Conservation (phyloP, 2,113 vertebrate genomes). For the Chascanopsetta lugubris region DNA sequence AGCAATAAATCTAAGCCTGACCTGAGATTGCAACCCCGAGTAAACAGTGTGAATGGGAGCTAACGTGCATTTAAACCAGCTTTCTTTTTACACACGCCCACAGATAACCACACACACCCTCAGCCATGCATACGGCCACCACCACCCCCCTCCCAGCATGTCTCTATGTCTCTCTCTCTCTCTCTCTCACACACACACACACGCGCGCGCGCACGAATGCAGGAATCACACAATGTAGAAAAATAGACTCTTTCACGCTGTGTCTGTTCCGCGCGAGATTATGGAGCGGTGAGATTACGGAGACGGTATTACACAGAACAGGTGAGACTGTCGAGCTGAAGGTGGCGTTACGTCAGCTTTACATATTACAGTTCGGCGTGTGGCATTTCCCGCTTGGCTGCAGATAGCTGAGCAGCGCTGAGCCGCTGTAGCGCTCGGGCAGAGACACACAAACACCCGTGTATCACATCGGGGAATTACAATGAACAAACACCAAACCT, state of each 20-base stretch:
- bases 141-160: background rate
- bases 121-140: conserved; percentile 1
- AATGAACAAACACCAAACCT: background rate
- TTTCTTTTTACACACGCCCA: conserved; percentile 39
- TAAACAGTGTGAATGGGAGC: conserved; percentile 68
- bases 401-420: background rate
- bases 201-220: conserved; percentile 1
- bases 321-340: conserved; percentile 27
- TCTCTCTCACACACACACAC: background rate
- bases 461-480: background rate
- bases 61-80: conserved; percentile 66
- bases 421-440: conserved; percentile 10
- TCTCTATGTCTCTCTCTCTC: background rate
- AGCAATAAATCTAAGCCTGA: conserved; percentile 72
- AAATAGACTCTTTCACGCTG: background rate
- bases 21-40: conserved; percentile 57
- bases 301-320: conserved; percentile 22
- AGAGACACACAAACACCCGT: background rate
- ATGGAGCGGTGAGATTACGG: conserved; percentile 7
- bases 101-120: conserved; percentile 31
- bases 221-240: conserved; percentile 6
- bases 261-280: conserved; percentile 17
- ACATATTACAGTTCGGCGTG: conserved; percentile 17
- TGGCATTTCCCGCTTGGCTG: conserved; percentile 12
- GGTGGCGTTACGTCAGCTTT: conserved; percentile 32